Percentiles rank a stretch among this genome's conserved stretches.
phyloP scores from a whole-genome alignment of 2,797 vertebrate genomes.

The Spinus pinus region DNA sequence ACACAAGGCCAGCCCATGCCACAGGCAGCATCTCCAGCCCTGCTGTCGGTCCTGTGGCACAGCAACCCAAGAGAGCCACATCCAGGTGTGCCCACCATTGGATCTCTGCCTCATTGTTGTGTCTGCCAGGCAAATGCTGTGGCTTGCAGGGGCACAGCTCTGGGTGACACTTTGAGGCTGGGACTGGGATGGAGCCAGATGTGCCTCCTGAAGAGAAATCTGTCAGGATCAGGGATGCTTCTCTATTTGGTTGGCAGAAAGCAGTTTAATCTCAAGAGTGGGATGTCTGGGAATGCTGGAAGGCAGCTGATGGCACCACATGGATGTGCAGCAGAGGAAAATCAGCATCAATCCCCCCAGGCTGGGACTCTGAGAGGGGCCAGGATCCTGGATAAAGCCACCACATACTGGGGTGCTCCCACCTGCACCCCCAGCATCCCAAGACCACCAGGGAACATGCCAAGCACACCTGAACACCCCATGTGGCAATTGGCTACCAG shows the following conservation, averaged over 20 bases:
- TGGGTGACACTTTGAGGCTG: not conserved
- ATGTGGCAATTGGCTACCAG: not conserved
- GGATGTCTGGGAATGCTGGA: not conserved
- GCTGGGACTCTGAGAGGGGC: not conserved
- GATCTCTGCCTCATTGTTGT: not conserved
- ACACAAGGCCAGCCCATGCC: accelerated
- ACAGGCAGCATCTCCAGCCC: not conserved
- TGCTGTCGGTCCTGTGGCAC: accelerated
- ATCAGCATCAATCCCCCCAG: accelerated
- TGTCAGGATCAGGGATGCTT: not conserved
- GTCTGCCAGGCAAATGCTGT: not conserved
- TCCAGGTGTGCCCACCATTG: accelerated
- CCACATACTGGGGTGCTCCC: not conserved
- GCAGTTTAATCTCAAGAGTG: not conserved
- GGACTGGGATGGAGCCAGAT: not conserved
- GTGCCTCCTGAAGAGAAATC: not conserved
- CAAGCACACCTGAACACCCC: not conserved
- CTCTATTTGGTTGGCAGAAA: not conserved
- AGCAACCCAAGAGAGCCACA: not conserved
- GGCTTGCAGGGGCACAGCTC: not conserved
- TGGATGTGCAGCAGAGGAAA: not conserved
- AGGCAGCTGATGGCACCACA: accelerated
- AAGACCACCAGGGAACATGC: not conserved
- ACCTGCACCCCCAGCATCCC: not conserved
- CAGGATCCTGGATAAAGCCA: not conserved